Base-by-base conservation (phyloP, 2,888 invertebrate species). In the Atethmia centrago region DNA sequence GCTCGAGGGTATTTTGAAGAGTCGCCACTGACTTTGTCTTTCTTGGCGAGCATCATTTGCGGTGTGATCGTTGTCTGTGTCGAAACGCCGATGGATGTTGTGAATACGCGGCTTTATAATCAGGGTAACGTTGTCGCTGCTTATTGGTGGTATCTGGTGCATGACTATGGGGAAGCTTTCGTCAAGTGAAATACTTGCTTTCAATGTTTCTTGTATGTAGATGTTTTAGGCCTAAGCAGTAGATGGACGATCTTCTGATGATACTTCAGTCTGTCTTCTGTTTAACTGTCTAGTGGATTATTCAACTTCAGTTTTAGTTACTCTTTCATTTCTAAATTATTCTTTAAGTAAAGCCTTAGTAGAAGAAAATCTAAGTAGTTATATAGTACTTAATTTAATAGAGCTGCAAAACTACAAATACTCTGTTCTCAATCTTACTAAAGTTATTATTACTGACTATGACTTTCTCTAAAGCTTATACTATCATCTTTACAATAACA, bases 21-120 rank as follows among this genome's bases (percentile, higher is more conserved):
- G 68, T 96, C 97, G 55, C 97, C 98, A 21, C 95, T 97, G 82
- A 88, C 97, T 67, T 97, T 97, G 82, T 97, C 98, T 0, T 97
- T 98, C 88, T 89, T 97, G 9, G 97, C 98, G 21, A 98, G 98
- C 89, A 96, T 98, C 92, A 95, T 98, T 12, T 98, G 98, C 87
- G 98, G 99, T 49, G 95, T 98, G 74, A 97, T 97, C 45, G 97
- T 98, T 78, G 97, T 98, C 21, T 88, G 97, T 59, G 96, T 97
- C 83, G 98, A 99, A 97, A 98, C 98, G 2, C 99, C 99, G 0
- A 98, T 99, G 91, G 99, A 99, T 94, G 98, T 99, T 14, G 97
- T 98, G 76, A 97, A 98, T 79, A 99, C 99, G 0, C 96, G 99
- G 82, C 97, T 99, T 84, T 99, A 98, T 91, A 99, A 99, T 93